These are phyloP conservation scores for Acrocephalus scirpaceus DNA, from an alignment of 2,797 vertebrate species.

Conservation along the genomic window DNA sequence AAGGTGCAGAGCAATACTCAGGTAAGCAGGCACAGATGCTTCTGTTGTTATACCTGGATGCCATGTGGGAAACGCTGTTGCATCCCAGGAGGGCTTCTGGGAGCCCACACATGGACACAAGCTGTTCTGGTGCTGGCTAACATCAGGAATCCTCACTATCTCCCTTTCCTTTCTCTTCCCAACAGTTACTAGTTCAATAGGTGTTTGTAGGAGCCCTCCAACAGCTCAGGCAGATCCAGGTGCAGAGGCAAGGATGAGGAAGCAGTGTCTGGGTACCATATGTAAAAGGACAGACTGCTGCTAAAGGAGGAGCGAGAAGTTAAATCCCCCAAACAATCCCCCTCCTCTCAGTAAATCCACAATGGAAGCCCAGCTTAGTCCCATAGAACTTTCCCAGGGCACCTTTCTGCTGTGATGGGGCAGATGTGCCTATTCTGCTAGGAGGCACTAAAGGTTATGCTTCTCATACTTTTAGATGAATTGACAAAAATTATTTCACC, in stretches of 20 bases:
- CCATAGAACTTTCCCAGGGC: neutral
- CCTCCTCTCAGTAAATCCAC: neutral
- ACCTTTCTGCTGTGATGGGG: neutral
- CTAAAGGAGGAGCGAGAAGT: neutral
- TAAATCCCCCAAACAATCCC: neutral
- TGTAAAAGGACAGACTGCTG: neutral
- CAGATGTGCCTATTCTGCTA: neutral
- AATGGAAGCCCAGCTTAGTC: neutral
- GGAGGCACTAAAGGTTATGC: neutral
- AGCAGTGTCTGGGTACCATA: neutral
- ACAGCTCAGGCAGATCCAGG: neutral
- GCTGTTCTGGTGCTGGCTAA: neutral
- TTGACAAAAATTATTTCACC: neutral
- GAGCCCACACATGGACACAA: rapidly evolving
- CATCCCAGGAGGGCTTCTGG: neutral
- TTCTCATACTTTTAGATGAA: neutral
- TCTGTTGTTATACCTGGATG: neutral
- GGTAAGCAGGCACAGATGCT: neutral
- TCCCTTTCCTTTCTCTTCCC: neutral
- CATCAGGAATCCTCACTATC: neutral
- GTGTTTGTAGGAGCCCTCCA: neutral
- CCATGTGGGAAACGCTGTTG: neutral
- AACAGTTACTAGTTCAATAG: rapidly evolving
- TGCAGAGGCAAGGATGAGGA: neutral
- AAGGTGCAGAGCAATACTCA: neutral